Conservation (phyloP, 35 echinoderm and acorn worm genomes). For the Holothuria glaberrima region DNA sequence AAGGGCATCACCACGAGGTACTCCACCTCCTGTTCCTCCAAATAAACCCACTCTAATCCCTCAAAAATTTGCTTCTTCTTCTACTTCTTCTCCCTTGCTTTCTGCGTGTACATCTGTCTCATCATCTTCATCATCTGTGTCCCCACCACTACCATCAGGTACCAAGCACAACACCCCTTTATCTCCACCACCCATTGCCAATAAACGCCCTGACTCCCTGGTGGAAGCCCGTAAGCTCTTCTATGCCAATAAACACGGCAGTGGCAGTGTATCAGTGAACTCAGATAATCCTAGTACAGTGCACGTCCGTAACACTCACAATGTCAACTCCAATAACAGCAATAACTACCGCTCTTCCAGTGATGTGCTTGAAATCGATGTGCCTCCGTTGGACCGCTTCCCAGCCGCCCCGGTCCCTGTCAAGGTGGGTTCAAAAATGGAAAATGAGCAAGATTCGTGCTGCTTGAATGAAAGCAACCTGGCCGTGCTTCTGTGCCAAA, state of each 20-base stretch:
- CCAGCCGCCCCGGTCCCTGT: slow-evolving; percentile 34
- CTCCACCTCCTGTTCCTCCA: slow-evolving; percentile 85
- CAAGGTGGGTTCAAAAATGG: slow-evolving; percentile 56
- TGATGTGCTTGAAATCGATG: slow-evolving; percentile 52
- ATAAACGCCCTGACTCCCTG: slow-evolving; percentile 82
- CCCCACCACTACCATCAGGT: neutral
- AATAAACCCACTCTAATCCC: slow-evolving; percentile 98
- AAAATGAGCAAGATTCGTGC: slow-evolving; percentile 47
- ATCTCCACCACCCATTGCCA: slow-evolving; percentile 51
- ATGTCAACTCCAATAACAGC: slow-evolving; percentile 66
- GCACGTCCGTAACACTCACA: slow-evolving; percentile 40
- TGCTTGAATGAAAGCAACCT: slow-evolving; percentile 20
- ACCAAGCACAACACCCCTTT: slow-evolving; percentile 47
- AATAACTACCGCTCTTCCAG: slow-evolving; percentile 57
- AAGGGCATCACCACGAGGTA: slow-evolving; percentile 81
- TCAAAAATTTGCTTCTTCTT: slow-evolving; percentile 85
- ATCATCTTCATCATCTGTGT: slow-evolving; percentile 39
- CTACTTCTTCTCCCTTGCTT: slow-evolving; percentile 48
- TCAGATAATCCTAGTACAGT: slow-evolving; percentile 49
- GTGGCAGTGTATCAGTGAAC: slow-evolving; percentile 23
- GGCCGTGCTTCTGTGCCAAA: slow-evolving; percentile 44
- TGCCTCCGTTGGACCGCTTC: slow-evolving; percentile 50
- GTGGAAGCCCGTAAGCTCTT: slow-evolving; percentile 99
- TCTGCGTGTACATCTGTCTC: slow-evolving; percentile 1
- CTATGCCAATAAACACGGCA: slow-evolving; percentile 94